Evolutionary conservation across 2,113 vertebrate genomes (phyloP).

Genomic region (Nothoprocta pentlandii): DNA sequence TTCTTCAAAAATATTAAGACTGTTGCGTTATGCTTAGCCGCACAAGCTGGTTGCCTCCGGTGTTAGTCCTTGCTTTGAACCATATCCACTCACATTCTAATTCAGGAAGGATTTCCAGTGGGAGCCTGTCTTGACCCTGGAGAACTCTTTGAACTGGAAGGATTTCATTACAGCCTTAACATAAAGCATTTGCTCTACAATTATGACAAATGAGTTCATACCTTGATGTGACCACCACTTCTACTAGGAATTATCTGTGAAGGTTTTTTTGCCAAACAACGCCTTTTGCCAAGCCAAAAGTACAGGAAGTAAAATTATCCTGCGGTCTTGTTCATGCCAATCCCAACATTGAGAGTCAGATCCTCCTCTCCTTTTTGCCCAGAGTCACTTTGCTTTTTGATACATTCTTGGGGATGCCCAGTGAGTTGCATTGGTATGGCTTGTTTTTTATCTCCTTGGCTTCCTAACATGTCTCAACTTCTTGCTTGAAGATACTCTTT

Average conservation of each 20-base stretch:
- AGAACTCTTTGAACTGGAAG: neutral
- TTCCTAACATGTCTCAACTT: neutral
- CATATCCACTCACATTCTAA: neutral
- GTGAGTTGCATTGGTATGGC: neutral
- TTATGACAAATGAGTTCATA: neutral
- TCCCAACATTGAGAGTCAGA: neutral
- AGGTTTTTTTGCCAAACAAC: conserved; percentile 58
- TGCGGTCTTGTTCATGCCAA: neutral
- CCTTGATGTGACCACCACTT: conserved; percentile 17
- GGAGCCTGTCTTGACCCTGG: neutral
- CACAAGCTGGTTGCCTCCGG: conserved; percentile 19
- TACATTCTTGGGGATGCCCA: neutral
- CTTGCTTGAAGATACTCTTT: neutral
- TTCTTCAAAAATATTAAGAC: neutral
- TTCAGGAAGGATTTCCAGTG: conserved; percentile 15
- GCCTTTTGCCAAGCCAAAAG: conserved; percentile 49
- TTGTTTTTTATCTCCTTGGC: neutral
- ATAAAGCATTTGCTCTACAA: neutral
- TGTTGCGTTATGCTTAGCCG: neutral
- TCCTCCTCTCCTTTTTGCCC: neutral
- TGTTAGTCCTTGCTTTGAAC: conserved; percentile 6
- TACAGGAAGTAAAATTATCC: neutral
- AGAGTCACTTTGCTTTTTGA: neutral
- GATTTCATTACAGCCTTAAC: conserved; percentile 53
- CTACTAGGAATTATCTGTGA: conserved; percentile 3